Percentiles rank a stretch among this genome's conserved stretches.
phyloP scores from a whole-genome alignment of 1,140 invertebrate species.

The Drosophila nigrodunni region DNA sequence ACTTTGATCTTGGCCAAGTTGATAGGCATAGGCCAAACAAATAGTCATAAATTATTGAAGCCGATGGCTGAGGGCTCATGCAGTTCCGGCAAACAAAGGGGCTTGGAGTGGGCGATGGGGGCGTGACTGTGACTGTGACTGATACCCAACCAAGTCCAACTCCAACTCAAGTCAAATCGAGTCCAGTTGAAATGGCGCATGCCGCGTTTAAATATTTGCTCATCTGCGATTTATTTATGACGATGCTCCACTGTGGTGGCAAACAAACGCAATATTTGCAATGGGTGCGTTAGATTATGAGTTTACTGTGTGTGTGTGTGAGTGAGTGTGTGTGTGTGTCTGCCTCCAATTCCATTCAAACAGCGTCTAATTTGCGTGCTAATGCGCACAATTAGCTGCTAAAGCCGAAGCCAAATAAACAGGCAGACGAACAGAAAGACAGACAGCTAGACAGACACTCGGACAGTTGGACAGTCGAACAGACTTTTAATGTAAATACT shows the following conservation, averaged over 20 bases:
- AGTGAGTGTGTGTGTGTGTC: background rate
- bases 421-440: slow-evolving; percentile 21
- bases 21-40: slow-evolving; percentile 10
- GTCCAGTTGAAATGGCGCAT: slow-evolving; percentile 36
- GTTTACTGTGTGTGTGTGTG: slow-evolving; percentile 5
- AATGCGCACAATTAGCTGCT: slow-evolving; percentile 73
- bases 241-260: slow-evolving; percentile 31
- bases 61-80: slow-evolving; percentile 4
- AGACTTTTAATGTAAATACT: slow-evolving; percentile 62
- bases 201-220: slow-evolving; percentile 65
- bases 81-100: slow-evolving; percentile 11
- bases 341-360: slow-evolving; percentile 40
- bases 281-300: slow-evolving; percentile 56
- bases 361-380: slow-evolving; percentile 61
- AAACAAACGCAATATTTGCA: slow-evolving; percentile 80
- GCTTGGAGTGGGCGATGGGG: background rate
- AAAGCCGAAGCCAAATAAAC: slow-evolving; percentile 63
- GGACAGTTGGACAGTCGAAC: slow-evolving; percentile 28
- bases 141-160: too few relatives aligned
- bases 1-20: slow-evolving; percentile 43
- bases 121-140: too few relatives aligned
- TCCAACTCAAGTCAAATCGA: slow-evolving; percentile 11
- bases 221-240: slow-evolving; percentile 75
- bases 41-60: slow-evolving; percentile 28
- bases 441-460: slow-evolving; percentile 61